Percentiles rank a stretch among this genome's conserved stretches.
phyloP scores from a whole-genome alignment of 2,113 vertebrate species.

The Stigmatopora nigra region DNA sequence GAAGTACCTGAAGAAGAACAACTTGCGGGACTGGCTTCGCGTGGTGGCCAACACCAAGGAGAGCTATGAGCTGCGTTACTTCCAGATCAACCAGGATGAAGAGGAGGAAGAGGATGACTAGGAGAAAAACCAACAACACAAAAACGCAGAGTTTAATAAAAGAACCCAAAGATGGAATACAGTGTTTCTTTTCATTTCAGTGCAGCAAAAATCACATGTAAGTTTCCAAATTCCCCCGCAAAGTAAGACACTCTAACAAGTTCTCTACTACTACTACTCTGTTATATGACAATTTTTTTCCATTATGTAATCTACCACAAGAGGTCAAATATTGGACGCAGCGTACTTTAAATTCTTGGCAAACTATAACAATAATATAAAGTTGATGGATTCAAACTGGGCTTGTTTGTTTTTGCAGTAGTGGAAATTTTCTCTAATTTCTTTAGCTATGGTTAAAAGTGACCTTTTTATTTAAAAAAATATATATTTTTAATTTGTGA shows the following conservation, averaged over 20 bases:
- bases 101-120: slow-evolving; percentile 95
- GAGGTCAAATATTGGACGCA: not conserved
- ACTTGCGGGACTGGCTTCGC: slow-evolving; percentile 87
- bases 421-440: too few relatives aligned
- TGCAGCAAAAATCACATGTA: not conserved
- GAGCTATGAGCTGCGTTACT: slow-evolving; percentile 92
- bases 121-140: slow-evolving; percentile 40
- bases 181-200: not conserved
- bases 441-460: not conserved
- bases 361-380: not conserved
- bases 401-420: not conserved
- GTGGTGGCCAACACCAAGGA: slow-evolving; percentile 95
- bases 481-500: not conserved
- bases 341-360: not conserved
- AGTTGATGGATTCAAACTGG: not conserved
- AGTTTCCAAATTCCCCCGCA: not conserved
- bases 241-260: not conserved
- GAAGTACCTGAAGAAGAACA: slow-evolving; percentile 97
- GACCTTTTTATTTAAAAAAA: not conserved
- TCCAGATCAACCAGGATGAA: slow-evolving; percentile 97
- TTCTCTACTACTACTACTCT: not conserved
- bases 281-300: not conserved
- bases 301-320: not conserved
- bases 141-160: slow-evolving; percentile 60
- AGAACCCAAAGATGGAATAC: slow-evolving; percentile 35